phyloP scores from a whole-genome alignment of 2,113 vertebrate genomes.

The Enhydra lutris region DNA sequence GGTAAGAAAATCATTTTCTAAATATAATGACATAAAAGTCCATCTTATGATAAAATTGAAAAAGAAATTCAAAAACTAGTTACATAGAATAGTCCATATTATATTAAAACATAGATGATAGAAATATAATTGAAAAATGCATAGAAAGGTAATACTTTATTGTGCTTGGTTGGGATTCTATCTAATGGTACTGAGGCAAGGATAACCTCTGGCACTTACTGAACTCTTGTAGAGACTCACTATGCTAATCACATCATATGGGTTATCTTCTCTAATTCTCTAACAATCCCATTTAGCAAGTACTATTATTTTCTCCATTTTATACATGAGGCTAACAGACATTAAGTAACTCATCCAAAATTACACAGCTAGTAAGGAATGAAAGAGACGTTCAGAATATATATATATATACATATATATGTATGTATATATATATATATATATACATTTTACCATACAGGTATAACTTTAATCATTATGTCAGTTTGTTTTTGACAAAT shows the following conservation, averaged over 20 bases:
- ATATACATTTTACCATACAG: too few species aligned
- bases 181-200: not conserved
- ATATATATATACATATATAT: too few species aligned
- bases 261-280: not conserved
- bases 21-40: not conserved
- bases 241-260: not conserved
- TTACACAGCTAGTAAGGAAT: not conserved
- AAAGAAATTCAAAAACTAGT: not conserved
- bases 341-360: not conserved
- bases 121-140: not conserved
- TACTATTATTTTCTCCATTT: not conserved
- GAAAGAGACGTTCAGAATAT: not conserved
- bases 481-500: not conserved
- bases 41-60: not conserved
- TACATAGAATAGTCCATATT: not conserved
- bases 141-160: not conserved
- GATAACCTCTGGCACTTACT: not conserved
- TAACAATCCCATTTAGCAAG: not conserved
- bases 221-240: not conserved
- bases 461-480: not conserved
- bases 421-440: too few species aligned
- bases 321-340: not conserved
- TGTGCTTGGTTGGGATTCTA: not conserved
- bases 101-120: not conserved
- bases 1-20: not conserved